Conservation (phyloP, 2,797 vertebrate genomes). For the Pachyuromys duprasi region DNA sequence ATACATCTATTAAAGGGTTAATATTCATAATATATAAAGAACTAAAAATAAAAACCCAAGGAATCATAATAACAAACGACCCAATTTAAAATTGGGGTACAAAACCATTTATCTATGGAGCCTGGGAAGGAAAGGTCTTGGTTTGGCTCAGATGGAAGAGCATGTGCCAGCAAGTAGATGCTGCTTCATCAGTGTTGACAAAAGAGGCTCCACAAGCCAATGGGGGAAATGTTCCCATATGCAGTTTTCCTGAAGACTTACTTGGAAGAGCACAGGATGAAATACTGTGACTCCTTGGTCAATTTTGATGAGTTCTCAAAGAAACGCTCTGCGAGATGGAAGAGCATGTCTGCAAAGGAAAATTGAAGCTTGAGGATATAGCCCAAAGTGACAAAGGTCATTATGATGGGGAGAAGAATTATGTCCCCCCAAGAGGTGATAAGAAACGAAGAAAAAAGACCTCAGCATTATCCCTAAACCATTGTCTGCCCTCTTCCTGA, state of each 20-base stretch:
- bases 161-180: conserved; percentile 60
- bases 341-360: conserved; percentile 97
- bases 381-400: conserved; percentile 95
- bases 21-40: not conserved
- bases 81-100: not conserved
- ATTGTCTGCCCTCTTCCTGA: conserved; percentile 97
- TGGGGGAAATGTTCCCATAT: conserved; percentile 96
- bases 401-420: conserved; percentile 95
- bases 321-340: conserved; percentile 97
- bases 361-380: conserved; percentile 96
- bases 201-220: conserved; percentile 95
- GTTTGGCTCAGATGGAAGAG: not conserved
- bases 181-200: conserved; percentile 88
- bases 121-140: not conserved
- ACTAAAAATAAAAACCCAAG: not conserved
- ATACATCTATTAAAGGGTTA: not conserved
- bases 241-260: conserved; percentile 96
- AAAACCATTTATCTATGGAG: conserved; percentile 82
- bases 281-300: conserved; percentile 93
- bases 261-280: conserved; percentile 91
- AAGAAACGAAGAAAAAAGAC: conserved; percentile 94
- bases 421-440: conserved; percentile 93
- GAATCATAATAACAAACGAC: not conserved
- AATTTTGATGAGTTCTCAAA: conserved; percentile 97
- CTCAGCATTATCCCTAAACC: conserved; percentile 94